Evolutionary conservation across 2,113 vertebrate genomes (phyloP).

Genomic region (Nibea albiflora): DNA sequence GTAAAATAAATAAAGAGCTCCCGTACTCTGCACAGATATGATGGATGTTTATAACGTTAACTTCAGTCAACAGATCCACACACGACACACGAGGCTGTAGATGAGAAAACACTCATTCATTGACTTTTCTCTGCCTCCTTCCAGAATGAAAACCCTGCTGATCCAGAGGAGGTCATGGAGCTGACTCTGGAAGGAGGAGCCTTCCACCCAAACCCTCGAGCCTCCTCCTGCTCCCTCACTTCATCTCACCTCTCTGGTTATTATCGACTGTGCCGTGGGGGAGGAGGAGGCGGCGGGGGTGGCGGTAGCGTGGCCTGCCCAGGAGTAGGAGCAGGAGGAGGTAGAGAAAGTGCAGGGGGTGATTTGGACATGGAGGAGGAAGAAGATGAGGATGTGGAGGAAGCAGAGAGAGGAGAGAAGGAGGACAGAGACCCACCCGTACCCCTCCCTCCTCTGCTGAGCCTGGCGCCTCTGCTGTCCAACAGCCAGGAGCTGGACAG

Average conservation of each 20-base stretch:
- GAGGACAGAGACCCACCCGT: slow-evolving; percentile 33
- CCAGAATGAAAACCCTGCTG: slow-evolving; percentile 64
- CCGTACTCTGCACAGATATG: no score
- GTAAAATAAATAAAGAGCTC: no score
- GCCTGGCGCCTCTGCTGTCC: slow-evolving; percentile 54
- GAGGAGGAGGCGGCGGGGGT: neutral
- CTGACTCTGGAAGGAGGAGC: slow-evolving; percentile 47
- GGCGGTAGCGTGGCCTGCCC: neutral
- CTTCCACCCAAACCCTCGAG: slow-evolving; percentile 29
- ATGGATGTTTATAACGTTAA: no score
- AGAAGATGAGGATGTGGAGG: slow-evolving; percentile 40
- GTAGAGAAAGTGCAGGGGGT: neutral
- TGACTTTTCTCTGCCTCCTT: neutral
- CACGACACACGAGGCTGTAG: no score
- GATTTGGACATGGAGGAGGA: slow-evolving; percentile 49
- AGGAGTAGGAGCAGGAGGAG: neutral
- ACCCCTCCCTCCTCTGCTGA: slow-evolving; percentile 58
- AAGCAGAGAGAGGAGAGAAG: slow-evolving; percentile 43
- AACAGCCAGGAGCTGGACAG: slow-evolving; percentile 91
- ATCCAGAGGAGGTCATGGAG: slow-evolving; percentile 66
- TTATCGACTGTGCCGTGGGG: slow-evolving; percentile 28
- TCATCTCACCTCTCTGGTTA: slow-evolving; percentile 52
- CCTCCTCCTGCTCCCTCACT: slow-evolving; percentile 43
- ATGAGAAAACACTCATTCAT: no score
- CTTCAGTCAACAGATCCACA: no score